A percentile compares a stretch with the other conserved stretches of the same genome.
phyloP scores from a whole-genome alignment of 2,888 invertebrate species.

The Erpobdella octoculata region DNA sequence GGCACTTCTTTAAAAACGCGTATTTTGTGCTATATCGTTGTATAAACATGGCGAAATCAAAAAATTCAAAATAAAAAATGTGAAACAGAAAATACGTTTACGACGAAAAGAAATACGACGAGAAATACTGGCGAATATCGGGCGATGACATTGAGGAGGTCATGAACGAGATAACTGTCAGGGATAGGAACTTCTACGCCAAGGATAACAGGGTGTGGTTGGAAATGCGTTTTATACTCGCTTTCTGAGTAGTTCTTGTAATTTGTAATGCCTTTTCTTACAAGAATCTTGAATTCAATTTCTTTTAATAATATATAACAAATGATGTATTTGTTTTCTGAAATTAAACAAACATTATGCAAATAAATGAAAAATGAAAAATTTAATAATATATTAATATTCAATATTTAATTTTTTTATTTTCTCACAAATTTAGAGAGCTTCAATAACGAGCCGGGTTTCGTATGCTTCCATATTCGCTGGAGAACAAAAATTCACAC shows the following conservation, averaged over 20 bases:
- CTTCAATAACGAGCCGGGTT: constrained; percentile 40
- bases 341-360: neutral
- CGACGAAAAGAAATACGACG: constrained; percentile 23
- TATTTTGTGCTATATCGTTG: no score
- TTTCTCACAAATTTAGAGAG: constrained; percentile 40
- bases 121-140: constrained; percentile 21
- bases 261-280: no score
- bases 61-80: no score
- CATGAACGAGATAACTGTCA: neutral
- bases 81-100: constrained; percentile 24
- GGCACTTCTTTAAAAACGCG: no score
- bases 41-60: no score
- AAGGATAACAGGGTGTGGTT: neutral
- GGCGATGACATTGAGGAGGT: constrained; percentile 10
- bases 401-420: neutral
- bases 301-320: no score
- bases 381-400: neutral
- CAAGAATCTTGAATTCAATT: no score
- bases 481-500: constrained; percentile 77
- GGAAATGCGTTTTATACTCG: neutral
- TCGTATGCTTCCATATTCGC: constrained; percentile 49
- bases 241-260: neutral
- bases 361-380: neutral
- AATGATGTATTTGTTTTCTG: neutral
- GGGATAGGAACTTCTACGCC: neutral